phyloP scores from a whole-genome alignment of 2,113 vertebrate species.

The Colossoma macropomum region DNA sequence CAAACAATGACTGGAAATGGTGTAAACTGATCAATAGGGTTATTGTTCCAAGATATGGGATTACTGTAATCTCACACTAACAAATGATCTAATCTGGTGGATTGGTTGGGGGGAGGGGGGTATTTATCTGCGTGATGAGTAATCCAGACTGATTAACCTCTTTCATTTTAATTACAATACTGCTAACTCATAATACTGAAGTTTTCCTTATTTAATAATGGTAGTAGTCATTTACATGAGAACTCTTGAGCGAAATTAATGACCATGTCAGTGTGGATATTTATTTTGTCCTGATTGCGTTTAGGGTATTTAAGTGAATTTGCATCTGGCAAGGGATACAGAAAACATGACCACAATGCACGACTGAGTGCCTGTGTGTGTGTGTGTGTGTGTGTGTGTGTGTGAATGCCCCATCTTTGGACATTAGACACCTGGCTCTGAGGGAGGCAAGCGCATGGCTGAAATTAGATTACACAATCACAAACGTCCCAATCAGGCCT shows the following conservation, averaged over 20 bases:
- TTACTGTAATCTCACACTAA: constrained; percentile 67
- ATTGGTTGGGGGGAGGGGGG: constrained; percentile 67
- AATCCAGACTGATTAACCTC: constrained; percentile 73
- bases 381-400: neutral
- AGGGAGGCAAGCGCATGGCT: constrained; percentile 59
- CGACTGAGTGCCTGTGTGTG: neutral
- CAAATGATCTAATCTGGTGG: constrained; percentile 71
- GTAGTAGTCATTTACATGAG: neutral
- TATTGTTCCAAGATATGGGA: constrained; percentile 22
- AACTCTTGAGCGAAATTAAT: neutral
- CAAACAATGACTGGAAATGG: neutral
- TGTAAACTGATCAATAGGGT: constrained; percentile 25
- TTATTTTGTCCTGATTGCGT: constrained; percentile 35
- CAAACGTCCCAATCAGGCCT: constrained; percentile 77
- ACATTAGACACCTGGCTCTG: constrained; percentile 64
- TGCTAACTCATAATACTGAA: neutral
- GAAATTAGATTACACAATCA: constrained; percentile 82
- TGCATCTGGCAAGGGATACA: neutral
- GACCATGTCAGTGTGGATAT: constrained; percentile 36
- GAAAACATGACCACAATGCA: constrained; percentile 24
- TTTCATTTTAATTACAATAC: constrained; percentile 68
- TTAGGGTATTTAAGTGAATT: constrained; percentile 23
- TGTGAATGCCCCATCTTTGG: constrained; percentile 22
- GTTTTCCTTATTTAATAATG: neutral
- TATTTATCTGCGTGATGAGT: constrained; percentile 73